A percentile compares a stretch with the other conserved stretches of the same genome.
Evolutionary conservation across 2,113 vertebrate genomes (phyloP).

Genomic region (Echinops telfairi): DNA sequence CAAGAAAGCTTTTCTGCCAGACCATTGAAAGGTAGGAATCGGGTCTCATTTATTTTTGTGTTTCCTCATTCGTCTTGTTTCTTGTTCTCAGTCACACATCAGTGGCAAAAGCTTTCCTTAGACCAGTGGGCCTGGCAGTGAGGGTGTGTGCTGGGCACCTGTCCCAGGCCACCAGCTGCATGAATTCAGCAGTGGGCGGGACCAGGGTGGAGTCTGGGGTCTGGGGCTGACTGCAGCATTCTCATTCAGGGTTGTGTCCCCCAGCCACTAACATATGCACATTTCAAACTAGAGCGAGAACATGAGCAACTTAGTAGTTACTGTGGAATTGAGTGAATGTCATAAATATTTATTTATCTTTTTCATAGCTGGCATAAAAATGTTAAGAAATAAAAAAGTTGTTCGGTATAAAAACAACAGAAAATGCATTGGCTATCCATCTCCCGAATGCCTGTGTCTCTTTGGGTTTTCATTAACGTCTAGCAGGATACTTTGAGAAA

Average conservation of each 20-base stretch:
- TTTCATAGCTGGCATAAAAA: conserved; percentile 73
- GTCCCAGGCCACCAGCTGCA: background rate
- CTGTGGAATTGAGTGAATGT: conserved; percentile 71
- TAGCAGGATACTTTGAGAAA: conserved; percentile 72
- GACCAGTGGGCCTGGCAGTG: background rate
- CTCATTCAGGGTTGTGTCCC: conserved; percentile 50
- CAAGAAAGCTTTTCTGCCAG: background rate
- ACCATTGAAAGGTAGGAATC: background rate
- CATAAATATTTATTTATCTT: conserved; percentile 72
- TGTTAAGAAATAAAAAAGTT: conserved; percentile 77
- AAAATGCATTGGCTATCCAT: conserved; percentile 70
- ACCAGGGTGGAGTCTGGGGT: conserved; percentile 44
- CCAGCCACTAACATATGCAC: conserved; percentile 58
- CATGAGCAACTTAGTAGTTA: conserved; percentile 78
- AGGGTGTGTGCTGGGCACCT: background rate
- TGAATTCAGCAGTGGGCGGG: conserved; percentile 7
- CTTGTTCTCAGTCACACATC: background rate
- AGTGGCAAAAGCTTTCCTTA: background rate
- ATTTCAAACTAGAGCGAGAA: conserved; percentile 69
- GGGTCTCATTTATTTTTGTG: conserved; percentile 12
- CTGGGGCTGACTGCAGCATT: conserved; percentile 48
- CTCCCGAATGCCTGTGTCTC: conserved; percentile 67
- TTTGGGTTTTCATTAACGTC: conserved; percentile 73
- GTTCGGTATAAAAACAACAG: conserved; percentile 75
- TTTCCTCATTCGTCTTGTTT: background rate